phyloP scores from a whole-genome alignment of 2,888 invertebrate genomes.

The Orthosia gothica region DNA sequence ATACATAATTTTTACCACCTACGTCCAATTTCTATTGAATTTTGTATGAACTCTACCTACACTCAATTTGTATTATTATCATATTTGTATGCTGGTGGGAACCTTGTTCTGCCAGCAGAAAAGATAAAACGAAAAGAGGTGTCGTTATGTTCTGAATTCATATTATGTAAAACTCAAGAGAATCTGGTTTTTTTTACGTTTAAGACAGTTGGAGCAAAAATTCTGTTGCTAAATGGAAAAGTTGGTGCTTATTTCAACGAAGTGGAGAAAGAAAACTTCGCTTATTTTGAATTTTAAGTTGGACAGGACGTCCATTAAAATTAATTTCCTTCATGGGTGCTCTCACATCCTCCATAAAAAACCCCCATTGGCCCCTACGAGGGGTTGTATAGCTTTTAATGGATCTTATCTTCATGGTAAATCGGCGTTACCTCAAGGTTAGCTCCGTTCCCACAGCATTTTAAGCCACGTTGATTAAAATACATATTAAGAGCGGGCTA shows the following conservation, averaged over 20 bases:
- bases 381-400: background rate
- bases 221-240: background rate
- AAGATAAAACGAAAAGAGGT: slow-evolving; percentile 33
- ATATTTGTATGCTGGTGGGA: slow-evolving; percentile 36
- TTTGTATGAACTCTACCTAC: slow-evolving; percentile 40
- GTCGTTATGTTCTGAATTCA: slow-evolving; percentile 28
- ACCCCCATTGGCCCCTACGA: background rate
- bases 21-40: slow-evolving; percentile 32
- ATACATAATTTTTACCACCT: slow-evolving; percentile 16
- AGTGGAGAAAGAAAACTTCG: background rate
- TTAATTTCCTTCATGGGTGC: no score
- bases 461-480: slow-evolving; percentile 32
- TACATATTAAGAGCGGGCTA: slow-evolving; percentile 35
- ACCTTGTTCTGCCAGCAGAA: slow-evolving; percentile 7
- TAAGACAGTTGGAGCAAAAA: background rate
- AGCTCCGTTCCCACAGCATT: background rate
- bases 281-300: background rate
- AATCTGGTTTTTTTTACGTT: slow-evolving; percentile 5
- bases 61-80: slow-evolving; percentile 48
- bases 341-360: background rate
- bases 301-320: no score
- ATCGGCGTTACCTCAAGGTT: slow-evolving; percentile 12
- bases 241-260: background rate
- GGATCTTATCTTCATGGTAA: slow-evolving; percentile 4
- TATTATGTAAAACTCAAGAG: slow-evolving; percentile 16